phyloP scores from a whole-genome alignment of 2,888 invertebrate genomes.

The Strigamia maritima region DNA sequence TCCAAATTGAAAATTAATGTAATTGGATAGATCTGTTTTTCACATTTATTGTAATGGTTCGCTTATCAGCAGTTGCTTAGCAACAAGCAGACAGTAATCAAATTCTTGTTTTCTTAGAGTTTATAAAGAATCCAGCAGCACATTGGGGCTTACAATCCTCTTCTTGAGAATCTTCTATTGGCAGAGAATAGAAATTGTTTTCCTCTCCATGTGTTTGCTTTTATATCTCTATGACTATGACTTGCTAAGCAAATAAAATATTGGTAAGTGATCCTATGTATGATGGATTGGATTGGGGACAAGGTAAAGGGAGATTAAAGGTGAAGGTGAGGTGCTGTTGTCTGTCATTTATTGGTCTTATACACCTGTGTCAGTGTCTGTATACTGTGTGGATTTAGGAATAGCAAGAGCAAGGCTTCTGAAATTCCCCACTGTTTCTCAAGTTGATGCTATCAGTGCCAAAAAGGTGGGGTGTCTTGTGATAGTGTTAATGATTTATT shows the following conservation, averaged over 20 bases:
- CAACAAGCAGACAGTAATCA: neutral
- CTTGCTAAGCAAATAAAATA: neutral
- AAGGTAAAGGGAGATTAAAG: neutral
- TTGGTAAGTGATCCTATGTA: neutral
- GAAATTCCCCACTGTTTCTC: constrained; percentile 29
- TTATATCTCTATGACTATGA: too few species aligned
- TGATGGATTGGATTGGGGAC: constrained; percentile 4
- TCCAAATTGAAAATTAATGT: too few species aligned
- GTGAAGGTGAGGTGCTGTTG: neutral
- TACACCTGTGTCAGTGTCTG: neutral
- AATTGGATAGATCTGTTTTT: too few species aligned
- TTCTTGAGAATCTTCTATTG: too few species aligned
- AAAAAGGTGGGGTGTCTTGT: constrained; percentile 4
- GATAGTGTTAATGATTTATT: constrained; percentile 31
- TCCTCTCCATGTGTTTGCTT: neutral
- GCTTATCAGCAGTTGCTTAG: neutral
- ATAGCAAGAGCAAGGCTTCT: neutral
- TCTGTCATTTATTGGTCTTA: neutral
- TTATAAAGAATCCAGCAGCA: neutral
- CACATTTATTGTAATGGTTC: too few species aligned
- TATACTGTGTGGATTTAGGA: neutral
- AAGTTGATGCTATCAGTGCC: constrained; percentile 2
- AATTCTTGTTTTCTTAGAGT: neutral
- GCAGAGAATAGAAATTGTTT: neutral
- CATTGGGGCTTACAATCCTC: too few species aligned